Conservation (phyloP, 2,888 invertebrate genomes). For the Rhyacophila evoluta region DNA sequence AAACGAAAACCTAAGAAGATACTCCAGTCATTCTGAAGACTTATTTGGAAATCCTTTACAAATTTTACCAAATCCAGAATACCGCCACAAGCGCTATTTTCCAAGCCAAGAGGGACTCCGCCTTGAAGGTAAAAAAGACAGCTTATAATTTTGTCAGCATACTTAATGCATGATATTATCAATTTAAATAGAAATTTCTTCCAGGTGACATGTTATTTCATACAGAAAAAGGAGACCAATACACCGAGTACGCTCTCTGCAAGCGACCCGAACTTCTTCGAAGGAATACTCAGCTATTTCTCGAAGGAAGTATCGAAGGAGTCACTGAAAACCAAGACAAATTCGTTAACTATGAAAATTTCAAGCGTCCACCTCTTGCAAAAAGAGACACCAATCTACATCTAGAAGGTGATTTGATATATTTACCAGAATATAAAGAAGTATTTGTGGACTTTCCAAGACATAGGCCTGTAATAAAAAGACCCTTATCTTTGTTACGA, state of each 20-base stretch:
- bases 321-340: conserved; percentile 67
- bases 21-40: conserved; percentile 51
- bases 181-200: conserved; percentile 38
- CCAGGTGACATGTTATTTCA: conserved; percentile 55
- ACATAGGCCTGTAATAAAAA: conserved; percentile 62
- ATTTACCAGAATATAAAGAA: conserved; percentile 64
- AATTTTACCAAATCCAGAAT: background rate
- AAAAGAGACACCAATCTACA: conserved; percentile 64
- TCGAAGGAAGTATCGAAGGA: conserved; percentile 67
- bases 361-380: conserved; percentile 62
- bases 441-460: conserved; percentile 66
- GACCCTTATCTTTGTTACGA: conserved; percentile 57
- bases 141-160: background rate
- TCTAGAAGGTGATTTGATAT: conserved; percentile 65
- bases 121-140: conserved; percentile 40
- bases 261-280: conserved; percentile 63
- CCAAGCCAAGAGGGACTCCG: conserved; percentile 36
- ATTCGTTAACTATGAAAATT: conserved; percentile 63
- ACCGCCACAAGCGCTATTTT: background rate
- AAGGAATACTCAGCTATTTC: conserved; percentile 63
- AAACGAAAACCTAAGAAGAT: conserved; percentile 44
- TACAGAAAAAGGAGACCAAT: conserved; percentile 66
- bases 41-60: conserved; percentile 32
- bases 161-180: conserved; percentile 32
- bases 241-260: conserved; percentile 63